A percentile compares a stretch with the other conserved stretches of the same genome.
Conservation (phyloP, 2,888 invertebrate species). For the Plutella xylostella region DNA sequence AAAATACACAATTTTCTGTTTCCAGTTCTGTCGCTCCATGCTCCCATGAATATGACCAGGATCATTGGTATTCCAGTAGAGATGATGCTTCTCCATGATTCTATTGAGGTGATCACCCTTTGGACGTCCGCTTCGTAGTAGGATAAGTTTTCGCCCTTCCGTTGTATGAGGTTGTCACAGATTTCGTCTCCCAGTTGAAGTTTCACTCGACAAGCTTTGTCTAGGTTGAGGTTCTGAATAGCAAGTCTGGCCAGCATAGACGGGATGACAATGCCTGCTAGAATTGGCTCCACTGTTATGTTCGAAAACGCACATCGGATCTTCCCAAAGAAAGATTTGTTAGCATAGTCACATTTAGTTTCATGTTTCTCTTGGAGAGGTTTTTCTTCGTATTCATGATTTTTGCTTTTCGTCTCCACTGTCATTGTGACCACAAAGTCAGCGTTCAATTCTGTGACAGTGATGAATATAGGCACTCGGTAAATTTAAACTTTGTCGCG, state of each 20-base stretch:
- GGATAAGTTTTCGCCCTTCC: conserved; percentile 59
- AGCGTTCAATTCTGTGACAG: not conserved
- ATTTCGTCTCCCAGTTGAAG: conserved; percentile 38
- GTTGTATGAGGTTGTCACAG: conserved; percentile 42
- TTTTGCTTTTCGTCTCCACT: too few species aligned
- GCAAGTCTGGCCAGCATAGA: conserved; percentile 76
- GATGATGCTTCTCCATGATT: conserved; percentile 67
- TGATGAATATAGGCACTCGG: not conserved
- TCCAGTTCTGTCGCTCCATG: conserved; percentile 72
- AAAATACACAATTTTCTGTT: conserved; percentile 69
- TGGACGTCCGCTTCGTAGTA: conserved; percentile 72
- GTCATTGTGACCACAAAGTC: too few species aligned
- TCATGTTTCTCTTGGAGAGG: conserved; percentile 17
- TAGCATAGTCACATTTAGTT: conserved; percentile 23
- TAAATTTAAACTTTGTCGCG: not conserved
- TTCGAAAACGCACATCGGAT: conserved; percentile 56
- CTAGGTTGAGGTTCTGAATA: conserved; percentile 58
- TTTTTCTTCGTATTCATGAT: conserved; percentile 33
- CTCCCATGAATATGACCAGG: conserved; percentile 68
- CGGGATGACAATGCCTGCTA: conserved; percentile 76
- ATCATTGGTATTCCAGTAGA: conserved; percentile 67
- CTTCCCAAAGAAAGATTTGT: conserved; percentile 63
- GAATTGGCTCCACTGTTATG: conserved; percentile 78
- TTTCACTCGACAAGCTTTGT: conserved; percentile 52
- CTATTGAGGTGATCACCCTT: conserved; percentile 61